phyloP scores from a whole-genome alignment of 1,140 invertebrate genomes.

The Gonioctena quinquepunctata region DNA sequence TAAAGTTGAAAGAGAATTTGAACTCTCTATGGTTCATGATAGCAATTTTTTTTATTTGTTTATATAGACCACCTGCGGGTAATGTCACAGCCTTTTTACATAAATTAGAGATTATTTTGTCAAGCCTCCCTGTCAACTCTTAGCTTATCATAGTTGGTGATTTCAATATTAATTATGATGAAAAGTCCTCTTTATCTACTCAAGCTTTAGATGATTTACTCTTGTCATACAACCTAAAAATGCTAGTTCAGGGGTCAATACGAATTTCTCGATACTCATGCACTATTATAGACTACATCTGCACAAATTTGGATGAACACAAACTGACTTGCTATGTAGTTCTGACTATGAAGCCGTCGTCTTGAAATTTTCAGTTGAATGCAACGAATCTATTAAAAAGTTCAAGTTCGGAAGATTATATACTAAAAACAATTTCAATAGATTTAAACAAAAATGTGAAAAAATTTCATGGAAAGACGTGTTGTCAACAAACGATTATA shows the following conservation, averaged over 20 bases:
- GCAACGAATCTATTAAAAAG: not conserved
- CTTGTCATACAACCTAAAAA: not conserved
- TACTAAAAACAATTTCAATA: not conserved
- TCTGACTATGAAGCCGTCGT: not conserved
- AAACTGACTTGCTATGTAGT: not conserved
- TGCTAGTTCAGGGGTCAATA: not conserved
- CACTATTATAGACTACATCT: not conserved
- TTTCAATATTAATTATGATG: not conserved
- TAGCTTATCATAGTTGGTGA: not conserved
- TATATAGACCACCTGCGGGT: not conserved
- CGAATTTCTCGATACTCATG: not conserved
- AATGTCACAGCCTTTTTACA: not conserved
- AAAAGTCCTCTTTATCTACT: not conserved
- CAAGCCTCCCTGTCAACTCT: not conserved
- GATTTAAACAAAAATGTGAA: not conserved
- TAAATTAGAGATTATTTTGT: not conserved
- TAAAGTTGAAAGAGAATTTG: not conserved
- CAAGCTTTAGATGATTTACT: too few relatives aligned
- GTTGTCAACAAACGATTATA: not conserved
- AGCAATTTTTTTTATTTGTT: not conserved
- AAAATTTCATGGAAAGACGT: not conserved
- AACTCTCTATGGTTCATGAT: not conserved
- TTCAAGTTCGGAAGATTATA: not conserved
- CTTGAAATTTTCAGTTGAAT: not conserved
- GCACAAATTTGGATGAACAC: not conserved